phyloP scores from a whole-genome alignment of 1,140 invertebrate genomes.

The Nephotettix cincticeps region DNA sequence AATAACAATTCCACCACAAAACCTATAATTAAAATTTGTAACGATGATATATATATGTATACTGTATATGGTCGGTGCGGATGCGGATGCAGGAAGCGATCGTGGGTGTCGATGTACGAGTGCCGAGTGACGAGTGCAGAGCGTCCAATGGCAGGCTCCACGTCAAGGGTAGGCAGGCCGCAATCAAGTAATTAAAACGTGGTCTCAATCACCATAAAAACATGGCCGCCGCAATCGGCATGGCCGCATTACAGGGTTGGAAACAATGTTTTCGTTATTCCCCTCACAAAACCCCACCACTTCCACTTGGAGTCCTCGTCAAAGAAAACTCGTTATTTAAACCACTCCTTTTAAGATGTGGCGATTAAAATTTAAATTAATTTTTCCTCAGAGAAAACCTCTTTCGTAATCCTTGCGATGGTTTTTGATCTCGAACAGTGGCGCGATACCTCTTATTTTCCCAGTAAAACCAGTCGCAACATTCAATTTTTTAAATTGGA shows the following conservation, averaged over 20 bases:
- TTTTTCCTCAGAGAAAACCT: neutral
- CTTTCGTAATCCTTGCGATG: too few species aligned
- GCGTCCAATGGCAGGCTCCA: neutral
- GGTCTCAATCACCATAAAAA: constrained; percentile 17
- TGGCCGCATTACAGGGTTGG: constrained; percentile 2
- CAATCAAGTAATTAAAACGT: neutral
- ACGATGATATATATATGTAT: too few species aligned
- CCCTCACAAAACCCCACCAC: neutral
- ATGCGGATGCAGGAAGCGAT: too few species aligned
- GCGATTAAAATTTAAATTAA: constrained; percentile 6
- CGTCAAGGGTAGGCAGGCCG: constrained; percentile 2
- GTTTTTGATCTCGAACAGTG: too few species aligned
- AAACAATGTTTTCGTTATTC: neutral
- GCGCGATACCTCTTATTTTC: too few species aligned
- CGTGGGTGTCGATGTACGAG: neutral
- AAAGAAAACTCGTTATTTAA: neutral
- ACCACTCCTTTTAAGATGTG: neutral
- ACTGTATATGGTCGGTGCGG: too few species aligned
- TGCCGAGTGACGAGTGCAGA: neutral
- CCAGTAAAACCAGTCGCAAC: too few species aligned
- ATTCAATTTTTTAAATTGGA: too few species aligned
- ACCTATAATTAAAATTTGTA: too few species aligned
- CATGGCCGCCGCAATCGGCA: constrained; percentile 12
- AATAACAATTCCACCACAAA: too few species aligned
- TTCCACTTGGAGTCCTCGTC: neutral